Conservation (phyloP, 1,140 invertebrate species). For the Penaeus japonicus region DNA sequence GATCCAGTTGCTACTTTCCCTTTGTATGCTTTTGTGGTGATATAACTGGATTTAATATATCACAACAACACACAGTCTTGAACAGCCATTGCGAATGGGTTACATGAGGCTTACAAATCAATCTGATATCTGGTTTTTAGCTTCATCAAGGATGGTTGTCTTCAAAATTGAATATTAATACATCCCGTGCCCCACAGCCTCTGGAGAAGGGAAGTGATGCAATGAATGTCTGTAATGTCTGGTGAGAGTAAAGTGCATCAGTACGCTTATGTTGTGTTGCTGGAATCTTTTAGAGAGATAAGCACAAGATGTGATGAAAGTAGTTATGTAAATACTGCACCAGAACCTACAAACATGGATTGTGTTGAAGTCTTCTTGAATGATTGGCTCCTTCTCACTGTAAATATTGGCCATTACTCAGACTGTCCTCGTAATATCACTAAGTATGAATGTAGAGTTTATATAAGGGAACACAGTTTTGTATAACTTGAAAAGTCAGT, state of each 20-base stretch:
- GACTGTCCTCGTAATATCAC: slow-evolving; percentile 32
- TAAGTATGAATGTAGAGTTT: slow-evolving; percentile 41
- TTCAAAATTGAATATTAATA: no score
- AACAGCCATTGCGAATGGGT: not conserved
- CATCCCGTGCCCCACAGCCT: no score
- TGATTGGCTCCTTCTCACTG: slow-evolving; percentile 21
- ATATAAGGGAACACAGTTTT: slow-evolving; percentile 52
- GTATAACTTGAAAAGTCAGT: slow-evolving; percentile 42
- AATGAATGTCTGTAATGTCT: no score
- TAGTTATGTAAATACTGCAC: no score
- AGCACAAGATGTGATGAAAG: no score
- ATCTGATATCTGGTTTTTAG: no score
- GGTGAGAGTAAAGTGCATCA: no score
- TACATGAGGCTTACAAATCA: not conserved
- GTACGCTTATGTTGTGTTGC: no score
- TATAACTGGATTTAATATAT: not conserved
- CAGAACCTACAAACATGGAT: slow-evolving; percentile 11
- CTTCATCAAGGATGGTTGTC: no score
- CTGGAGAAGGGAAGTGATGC: no score
- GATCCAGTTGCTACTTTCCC: not conserved
- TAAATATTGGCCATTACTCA: slow-evolving; percentile 45
- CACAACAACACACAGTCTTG: not conserved
- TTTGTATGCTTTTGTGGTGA: slow-evolving; percentile 25
- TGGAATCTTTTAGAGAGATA: no score
- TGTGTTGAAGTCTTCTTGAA: not conserved